Evolutionary conservation across 2,888 invertebrate genomes (phyloP).

Genomic region (Eulithis prunata): DNA sequence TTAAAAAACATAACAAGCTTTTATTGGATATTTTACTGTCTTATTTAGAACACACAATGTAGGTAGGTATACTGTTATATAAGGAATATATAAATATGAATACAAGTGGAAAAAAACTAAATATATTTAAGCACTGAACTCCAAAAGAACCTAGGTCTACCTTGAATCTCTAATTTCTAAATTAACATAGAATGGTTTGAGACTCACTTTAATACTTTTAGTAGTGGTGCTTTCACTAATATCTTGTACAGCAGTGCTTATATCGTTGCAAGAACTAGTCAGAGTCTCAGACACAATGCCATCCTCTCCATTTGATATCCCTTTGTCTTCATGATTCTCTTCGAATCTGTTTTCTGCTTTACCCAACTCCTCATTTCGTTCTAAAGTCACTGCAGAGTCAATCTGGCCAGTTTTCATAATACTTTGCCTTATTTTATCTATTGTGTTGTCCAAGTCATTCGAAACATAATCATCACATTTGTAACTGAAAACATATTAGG

Average conservation of each 20-base stretch:
- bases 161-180: too few species aligned
- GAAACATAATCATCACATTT: conserved; percentile 91
- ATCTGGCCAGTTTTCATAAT: conserved; percentile 63
- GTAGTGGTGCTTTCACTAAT: conserved; percentile 59
- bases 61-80: too few species aligned
- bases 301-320: conserved; percentile 46
- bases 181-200: not conserved
- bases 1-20: too few species aligned
- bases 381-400: conserved; percentile 51
- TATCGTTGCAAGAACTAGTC: conserved; percentile 54
- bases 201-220: conserved; percentile 64
- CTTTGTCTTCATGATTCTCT: conserved; percentile 49
- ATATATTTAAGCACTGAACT: too few species aligned
- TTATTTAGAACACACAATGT: too few species aligned
- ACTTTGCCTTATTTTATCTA: conserved; percentile 84
- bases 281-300: conserved; percentile 46
- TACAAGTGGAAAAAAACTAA: too few species aligned
- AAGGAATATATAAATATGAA: too few species aligned
- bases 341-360: conserved; percentile 41
- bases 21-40: too few species aligned
- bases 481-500: conserved; percentile 83
- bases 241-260: conserved; percentile 49
- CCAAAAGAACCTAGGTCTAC: too few species aligned
- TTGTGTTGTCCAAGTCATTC: conserved; percentile 86
- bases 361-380: conserved; percentile 46